These are phyloP conservation scores for Drosophila ezoana DNA, from an alignment of 2,888 invertebrate species.

Conservation along the genomic window DNA sequence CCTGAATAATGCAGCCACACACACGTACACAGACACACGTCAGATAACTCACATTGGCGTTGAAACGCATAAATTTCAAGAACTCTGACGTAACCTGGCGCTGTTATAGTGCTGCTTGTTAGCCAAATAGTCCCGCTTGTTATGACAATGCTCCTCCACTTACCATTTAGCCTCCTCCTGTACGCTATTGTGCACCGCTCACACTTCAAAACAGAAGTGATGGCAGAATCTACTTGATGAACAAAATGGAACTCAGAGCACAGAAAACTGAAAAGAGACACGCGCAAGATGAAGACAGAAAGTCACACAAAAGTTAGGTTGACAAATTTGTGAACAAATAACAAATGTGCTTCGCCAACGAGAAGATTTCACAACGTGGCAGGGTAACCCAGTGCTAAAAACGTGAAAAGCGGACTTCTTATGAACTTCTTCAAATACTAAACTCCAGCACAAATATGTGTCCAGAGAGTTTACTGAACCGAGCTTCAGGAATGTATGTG, in stretches of 20 bases:
- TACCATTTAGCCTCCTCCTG: slow-evolving; percentile 1
- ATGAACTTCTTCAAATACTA: slow-evolving; percentile 16
- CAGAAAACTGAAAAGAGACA: slow-evolving; percentile 32
- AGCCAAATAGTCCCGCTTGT: slow-evolving; percentile 58
- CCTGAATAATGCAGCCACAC: slow-evolving; percentile 41
- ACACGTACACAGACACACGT: slow-evolving; percentile 4
- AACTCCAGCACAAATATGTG: slow-evolving; percentile 3
- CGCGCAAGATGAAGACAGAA: slow-evolving; percentile 58
- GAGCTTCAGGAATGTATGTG: slow-evolving; percentile 11
- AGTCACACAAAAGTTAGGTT: slow-evolving; percentile 67
- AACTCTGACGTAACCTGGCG: slow-evolving; percentile 35
- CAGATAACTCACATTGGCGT: slow-evolving; percentile 31
- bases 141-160: slow-evolving; percentile 49
- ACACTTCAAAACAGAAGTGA: slow-evolving; percentile 10
- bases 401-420: slow-evolving; percentile 4
- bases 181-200: too few species aligned
- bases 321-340: slow-evolving; percentile 67
- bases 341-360: slow-evolving; percentile 45
- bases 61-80: slow-evolving; percentile 37
- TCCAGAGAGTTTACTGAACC: neutral
- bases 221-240: slow-evolving; percentile 50
- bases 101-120: slow-evolving; percentile 46
- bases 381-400: slow-evolving; percentile 11
- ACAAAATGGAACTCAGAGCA: slow-evolving; percentile 40
- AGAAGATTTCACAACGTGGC: slow-evolving; percentile 26